Evolutionary conservation across 2,113 vertebrate genomes (phyloP).

Genomic region (Oryzias javanicus): DNA sequence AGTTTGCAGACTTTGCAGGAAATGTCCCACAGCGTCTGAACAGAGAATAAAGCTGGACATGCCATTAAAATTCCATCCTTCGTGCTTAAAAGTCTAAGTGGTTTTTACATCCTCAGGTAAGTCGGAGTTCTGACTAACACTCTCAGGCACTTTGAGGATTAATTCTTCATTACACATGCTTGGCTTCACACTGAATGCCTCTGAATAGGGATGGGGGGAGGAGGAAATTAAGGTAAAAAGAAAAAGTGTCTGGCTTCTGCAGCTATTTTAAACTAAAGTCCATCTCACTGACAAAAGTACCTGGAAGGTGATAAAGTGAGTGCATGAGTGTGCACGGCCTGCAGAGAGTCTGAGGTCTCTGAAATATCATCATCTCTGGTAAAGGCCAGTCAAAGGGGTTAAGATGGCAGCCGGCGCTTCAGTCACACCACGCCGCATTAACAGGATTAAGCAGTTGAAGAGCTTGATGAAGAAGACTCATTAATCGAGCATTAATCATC

Average conservation of each 20-base stretch:
- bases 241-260: background rate
- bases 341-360: slow-evolving; percentile 5
- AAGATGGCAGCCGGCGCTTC: slow-evolving; percentile 31
- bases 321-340: background rate
- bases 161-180: slow-evolving; percentile 37
- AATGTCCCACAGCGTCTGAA: background rate
- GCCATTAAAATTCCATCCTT: background rate
- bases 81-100: background rate
- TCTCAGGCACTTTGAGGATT: slow-evolving; percentile 16
- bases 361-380: slow-evolving; percentile 10
- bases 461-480: slow-evolving; percentile 29
- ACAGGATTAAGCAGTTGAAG: slow-evolving; percentile 47
- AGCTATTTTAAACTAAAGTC: slow-evolving; percentile 31
- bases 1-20: too few species aligned
- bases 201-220: slow-evolving; percentile 22
- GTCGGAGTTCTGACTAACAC: slow-evolving; percentile 16
- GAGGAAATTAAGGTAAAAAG: slow-evolving; percentile 3
- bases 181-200: slow-evolving; percentile 5
- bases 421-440: slow-evolving; percentile 32
- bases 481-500: slow-evolving; percentile 49
- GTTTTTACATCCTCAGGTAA: slow-evolving; percentile 6
- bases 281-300: slow-evolving; percentile 27
- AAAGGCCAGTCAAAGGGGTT: slow-evolving; percentile 21
- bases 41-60: background rate
- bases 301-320: slow-evolving; percentile 14